Evolutionary conservation across 2,888 invertebrate species (phyloP), one percentile per base, ranked within the genome.

Genomic region (Apamea monoglypha): DNA sequence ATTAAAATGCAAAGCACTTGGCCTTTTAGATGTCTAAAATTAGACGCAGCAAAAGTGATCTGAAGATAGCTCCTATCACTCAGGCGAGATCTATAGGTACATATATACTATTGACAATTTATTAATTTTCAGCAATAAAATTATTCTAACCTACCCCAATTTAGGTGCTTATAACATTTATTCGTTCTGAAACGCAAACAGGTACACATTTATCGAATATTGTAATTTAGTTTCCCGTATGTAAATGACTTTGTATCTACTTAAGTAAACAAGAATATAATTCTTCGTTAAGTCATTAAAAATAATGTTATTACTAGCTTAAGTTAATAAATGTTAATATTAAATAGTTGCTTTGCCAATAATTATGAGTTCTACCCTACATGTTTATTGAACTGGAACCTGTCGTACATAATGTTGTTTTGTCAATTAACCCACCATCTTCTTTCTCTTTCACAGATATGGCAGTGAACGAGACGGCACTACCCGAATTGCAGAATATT

Each of bases 401-500:
- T 82, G 90, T 80, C 86, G 73, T 77, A 84, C 77, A 67, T 81
- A 81, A 76, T 80, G 79, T 87, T 89, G 87, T 88, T 90, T 94
- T 93, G 91, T 94, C 92, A 94, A 94, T 94, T 93, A 92, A 85
- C 86, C 89, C 92, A 92, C 91, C 88, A 81, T 87, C 87, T 82
- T 88, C 90, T 91, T 74, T 95, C 94, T 95, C 94, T 94, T 94
- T 95, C 93, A 66, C 95, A 96, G 96, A 91, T 90, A 92, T 87
- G 81, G 81, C 84, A 85, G 73, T 73, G 90, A 92, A 84, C 87
- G 91, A 90, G 92, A 92, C 78, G 40, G 68, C 81, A 78, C 75
- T 74, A 81, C 47, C 76, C 66, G 67, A 84, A 85, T 76, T 76
- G 82, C 89, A 93, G 90, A 92, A 87, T 87, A 86, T 78, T 68